Conservation (phyloP, 2,888 invertebrate genomes). For the Tiliacea citrago region DNA sequence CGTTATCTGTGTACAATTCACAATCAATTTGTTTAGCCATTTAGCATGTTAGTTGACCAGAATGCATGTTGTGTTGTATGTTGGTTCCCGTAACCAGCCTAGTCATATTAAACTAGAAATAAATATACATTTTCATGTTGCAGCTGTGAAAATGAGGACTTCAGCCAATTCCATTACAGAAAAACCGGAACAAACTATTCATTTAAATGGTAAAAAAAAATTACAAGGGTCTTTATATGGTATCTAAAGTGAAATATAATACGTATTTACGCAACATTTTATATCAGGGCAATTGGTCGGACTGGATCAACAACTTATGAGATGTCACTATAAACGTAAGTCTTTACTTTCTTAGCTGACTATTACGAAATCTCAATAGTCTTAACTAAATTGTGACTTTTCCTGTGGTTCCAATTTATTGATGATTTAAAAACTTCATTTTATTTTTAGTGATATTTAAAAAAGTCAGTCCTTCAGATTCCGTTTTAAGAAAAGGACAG, state of each 20-base stretch:
- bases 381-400: not conserved
- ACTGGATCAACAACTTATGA: not conserved
- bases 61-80: not conserved
- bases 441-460: constrained; percentile 41
- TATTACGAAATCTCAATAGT: not conserved
- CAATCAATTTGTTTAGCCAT: not conserved
- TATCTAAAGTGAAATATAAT: not conserved
- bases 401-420: not conserved
- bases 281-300: constrained; percentile 46
- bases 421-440: not conserved
- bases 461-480: not conserved
- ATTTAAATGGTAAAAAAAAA: constrained; percentile 27
- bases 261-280: not conserved
- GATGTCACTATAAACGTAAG: constrained; percentile 67
- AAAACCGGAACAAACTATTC: not conserved
- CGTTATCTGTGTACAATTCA: not conserved
- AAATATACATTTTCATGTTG: not conserved
- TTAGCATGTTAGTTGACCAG: not conserved
- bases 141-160: constrained; percentile 12
- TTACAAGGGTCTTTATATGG: not conserved
- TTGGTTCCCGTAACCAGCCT: not conserved
- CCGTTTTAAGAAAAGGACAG: constrained; percentile 24
- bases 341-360: not conserved
- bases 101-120: not conserved
- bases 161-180: constrained; percentile 40